These are phyloP conservation scores for Podabrus alpinus DNA, from an alignment of 2,888 invertebrate species.

Conservation along the genomic window DNA sequence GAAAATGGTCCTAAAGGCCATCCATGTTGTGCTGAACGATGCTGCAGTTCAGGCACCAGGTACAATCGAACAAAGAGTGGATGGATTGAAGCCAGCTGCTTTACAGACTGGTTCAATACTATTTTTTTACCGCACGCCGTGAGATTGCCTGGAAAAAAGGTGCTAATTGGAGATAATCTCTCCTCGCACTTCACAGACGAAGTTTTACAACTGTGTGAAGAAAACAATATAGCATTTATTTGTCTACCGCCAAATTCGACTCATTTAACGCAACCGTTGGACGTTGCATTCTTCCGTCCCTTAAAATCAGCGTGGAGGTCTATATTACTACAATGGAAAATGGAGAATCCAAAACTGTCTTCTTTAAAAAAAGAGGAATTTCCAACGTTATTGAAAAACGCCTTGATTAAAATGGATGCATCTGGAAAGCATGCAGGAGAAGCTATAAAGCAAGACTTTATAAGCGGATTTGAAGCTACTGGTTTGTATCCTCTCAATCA, in stretches of 20 bases:
- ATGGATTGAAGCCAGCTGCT: background rate
- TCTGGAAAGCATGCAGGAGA: background rate
- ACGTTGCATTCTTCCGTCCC: constrained; percentile 40
- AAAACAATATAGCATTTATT: background rate
- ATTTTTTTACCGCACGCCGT: background rate
- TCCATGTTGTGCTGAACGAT: constrained; percentile 20
- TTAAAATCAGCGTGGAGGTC: constrained; percentile 38
- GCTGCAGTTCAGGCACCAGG: background rate
- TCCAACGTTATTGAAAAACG: background rate
- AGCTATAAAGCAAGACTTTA: background rate
- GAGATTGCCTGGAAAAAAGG: background rate
- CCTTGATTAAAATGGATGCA: background rate
- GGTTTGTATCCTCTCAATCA: background rate
- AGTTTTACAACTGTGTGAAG: background rate
- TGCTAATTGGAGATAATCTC: background rate
- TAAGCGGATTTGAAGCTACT: background rate
- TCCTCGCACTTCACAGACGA: background rate
- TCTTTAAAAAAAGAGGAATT: background rate
- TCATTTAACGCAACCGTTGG: constrained; percentile 20
- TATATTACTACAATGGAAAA: background rate
- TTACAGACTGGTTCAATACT: background rate
- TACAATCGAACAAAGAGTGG: background rate
- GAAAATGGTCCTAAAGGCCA: constrained; percentile 37
- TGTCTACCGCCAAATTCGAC: background rate
- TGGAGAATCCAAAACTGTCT: background rate